Percentiles rank a stretch among this genome's conserved stretches.
These are phyloP conservation scores for Drosophila suboccidentalis DNA, from an alignment of 2,888 invertebrate genomes.

Conservation along the genomic window DNA sequence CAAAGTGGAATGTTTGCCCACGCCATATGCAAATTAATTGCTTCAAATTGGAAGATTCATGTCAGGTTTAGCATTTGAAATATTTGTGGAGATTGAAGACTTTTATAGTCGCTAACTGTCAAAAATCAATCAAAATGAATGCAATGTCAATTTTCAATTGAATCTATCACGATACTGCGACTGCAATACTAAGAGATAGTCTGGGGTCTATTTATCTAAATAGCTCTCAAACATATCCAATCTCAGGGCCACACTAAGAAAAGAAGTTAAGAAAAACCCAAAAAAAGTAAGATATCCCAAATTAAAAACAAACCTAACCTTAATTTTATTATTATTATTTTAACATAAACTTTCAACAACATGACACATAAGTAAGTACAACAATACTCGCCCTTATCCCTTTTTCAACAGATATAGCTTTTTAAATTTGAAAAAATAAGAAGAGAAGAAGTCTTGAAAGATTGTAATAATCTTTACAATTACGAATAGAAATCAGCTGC, in stretches of 20 bases:
- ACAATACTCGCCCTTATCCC: too few species aligned
- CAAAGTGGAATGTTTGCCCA: conserved; percentile 33
- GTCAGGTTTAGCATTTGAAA: conserved; percentile 11
- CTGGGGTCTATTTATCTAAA: too few species aligned
- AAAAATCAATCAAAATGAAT: not conserved
- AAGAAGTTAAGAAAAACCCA: too few species aligned
- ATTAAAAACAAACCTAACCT: too few species aligned
- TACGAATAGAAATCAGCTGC: conserved; percentile 19
- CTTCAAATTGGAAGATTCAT: conserved; percentile 12
- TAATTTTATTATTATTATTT: too few species aligned
- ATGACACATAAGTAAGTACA: too few species aligned
- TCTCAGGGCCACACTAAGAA: too few species aligned
- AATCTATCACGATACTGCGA: not conserved
- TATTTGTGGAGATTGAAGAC: conserved; percentile 3
- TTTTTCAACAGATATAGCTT: not conserved
- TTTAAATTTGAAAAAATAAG: not conserved
- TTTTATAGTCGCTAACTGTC: not conserved
- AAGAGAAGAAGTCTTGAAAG: not conserved
- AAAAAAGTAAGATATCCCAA: too few species aligned
- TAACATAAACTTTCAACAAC: too few species aligned
- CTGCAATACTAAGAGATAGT: too few species aligned
- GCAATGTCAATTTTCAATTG: not conserved
- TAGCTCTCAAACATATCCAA: too few species aligned
- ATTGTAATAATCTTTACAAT: not conserved
- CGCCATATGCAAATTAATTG: conserved; percentile 41